Conservation (phyloP, 2,888 invertebrate genomes). For the Xylophagus ater region DNA sequence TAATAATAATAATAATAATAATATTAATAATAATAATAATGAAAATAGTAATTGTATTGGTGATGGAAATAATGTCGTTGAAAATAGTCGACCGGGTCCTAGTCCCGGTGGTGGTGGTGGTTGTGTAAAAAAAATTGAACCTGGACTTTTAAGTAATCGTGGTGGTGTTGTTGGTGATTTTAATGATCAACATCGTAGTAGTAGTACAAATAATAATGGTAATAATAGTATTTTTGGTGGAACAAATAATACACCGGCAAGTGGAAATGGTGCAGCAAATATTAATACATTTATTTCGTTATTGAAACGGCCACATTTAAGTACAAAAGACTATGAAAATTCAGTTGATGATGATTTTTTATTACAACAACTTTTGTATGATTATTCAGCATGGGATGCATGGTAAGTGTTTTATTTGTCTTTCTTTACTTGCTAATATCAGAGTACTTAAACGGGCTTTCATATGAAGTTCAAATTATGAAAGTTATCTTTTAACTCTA, state of each 20-base stretch:
- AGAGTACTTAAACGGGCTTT: slow-evolving; percentile 4
- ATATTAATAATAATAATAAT: neutral
- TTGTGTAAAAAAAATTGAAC: slow-evolving; percentile 11
- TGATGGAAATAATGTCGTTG: neutral
- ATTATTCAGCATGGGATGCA: slow-evolving; percentile 72
- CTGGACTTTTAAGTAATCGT: neutral
- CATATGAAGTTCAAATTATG: slow-evolving; percentile 3
- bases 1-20: slow-evolving; percentile 2
- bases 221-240: slow-evolving; percentile 7
- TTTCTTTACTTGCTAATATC: neutral
- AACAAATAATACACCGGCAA: too few species aligned
- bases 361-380: slow-evolving; percentile 72
- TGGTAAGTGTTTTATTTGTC: slow-evolving; percentile 58
- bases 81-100: slow-evolving; percentile 6
- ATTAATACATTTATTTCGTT: slow-evolving; percentile 33
- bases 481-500: slow-evolving; percentile 11
- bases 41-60: neutral
- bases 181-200: slow-evolving; percentile 9
- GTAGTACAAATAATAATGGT: slow-evolving; percentile 12
- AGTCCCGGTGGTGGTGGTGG: slow-evolving; percentile 7
- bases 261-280: slow-evolving; percentile 20
- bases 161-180: too few species aligned
- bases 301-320: slow-evolving; percentile 66
- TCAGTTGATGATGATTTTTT: slow-evolving; percentile 71
- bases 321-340: slow-evolving; percentile 65